These are phyloP conservation scores for Dendronephthya gigantea DNA, from an alignment of 64 coral and sea anemone species.

Conservation along the genomic window DNA sequence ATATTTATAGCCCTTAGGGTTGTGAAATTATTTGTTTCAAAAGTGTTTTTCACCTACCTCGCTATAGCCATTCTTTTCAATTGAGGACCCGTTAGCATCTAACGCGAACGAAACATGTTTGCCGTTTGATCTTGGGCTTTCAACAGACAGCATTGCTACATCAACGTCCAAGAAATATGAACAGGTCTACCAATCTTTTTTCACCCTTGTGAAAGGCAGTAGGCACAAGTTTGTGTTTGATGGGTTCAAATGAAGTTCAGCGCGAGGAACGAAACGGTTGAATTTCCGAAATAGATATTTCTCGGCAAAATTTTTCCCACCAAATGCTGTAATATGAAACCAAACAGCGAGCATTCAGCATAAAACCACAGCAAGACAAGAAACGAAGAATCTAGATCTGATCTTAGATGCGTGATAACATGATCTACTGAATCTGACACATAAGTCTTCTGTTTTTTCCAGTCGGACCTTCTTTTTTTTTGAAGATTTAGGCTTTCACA, in stretches of 20 bases:
- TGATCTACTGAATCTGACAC: not conserved
- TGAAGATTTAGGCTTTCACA: not conserved
- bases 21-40: not conserved
- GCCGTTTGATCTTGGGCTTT: not conserved
- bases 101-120: constrained; percentile 13
- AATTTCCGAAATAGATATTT: not conserved
- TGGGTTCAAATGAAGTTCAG: not conserved
- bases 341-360: not conserved
- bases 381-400: not conserved
- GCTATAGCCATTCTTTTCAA: not conserved
- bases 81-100: not conserved
- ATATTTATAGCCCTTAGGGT: not conserved
- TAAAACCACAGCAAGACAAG: not conserved
- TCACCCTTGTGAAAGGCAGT: not conserved
- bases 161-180: not conserved
- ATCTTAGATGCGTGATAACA: not conserved
- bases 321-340: not conserved
- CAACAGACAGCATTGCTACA: not conserved
- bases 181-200: not conserved
- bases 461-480: not conserved
- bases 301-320: not conserved
- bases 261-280: not conserved
- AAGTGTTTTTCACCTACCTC: not conserved
- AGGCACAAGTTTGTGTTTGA: not conserved
- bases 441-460: not conserved